Evolutionary conservation across 2,888 invertebrate genomes (phyloP).

Genomic region (Mechanitis messenoides): DNA sequence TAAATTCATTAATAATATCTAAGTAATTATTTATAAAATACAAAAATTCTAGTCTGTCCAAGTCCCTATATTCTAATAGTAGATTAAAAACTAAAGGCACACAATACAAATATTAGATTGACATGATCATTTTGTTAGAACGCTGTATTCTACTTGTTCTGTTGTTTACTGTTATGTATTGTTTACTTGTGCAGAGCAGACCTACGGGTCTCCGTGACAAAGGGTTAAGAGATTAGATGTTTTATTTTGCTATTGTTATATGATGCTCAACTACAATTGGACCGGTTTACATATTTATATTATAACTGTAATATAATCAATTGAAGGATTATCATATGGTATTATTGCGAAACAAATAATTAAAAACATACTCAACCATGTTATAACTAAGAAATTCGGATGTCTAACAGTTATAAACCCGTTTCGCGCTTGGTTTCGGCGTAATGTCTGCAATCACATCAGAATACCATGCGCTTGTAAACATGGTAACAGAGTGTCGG

Average conservation of each 20-base stretch:
- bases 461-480: conserved; percentile 39
- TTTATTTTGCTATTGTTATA: not conserved
- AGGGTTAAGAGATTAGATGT: conserved; percentile 3
- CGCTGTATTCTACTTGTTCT: conserved; percentile 12
- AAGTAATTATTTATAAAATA: conserved; percentile 51
- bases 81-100: conserved; percentile 31
- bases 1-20: conserved; percentile 64
- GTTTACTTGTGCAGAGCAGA: not conserved
- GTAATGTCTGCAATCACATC: conserved; percentile 34
- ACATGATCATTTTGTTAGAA: conserved; percentile 25
- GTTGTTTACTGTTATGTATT: conserved; percentile 12
- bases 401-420: too few relatives aligned
- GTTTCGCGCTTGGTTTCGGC: not conserved
- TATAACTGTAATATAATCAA: too few relatives aligned
- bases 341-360: too few relatives aligned
- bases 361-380: too few relatives aligned
- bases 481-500: conserved; percentile 37
- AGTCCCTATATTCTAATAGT: not conserved
- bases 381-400: too few relatives aligned
- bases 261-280: not conserved
- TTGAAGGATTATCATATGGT: too few relatives aligned
- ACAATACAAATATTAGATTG: conserved; percentile 28
- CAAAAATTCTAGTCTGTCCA: conserved; percentile 4
- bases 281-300: not conserved
- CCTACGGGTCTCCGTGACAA: conserved; percentile 1